Conservation (phyloP, 2,113 vertebrate genomes). For the Herpetotheres cachinnans region DNA sequence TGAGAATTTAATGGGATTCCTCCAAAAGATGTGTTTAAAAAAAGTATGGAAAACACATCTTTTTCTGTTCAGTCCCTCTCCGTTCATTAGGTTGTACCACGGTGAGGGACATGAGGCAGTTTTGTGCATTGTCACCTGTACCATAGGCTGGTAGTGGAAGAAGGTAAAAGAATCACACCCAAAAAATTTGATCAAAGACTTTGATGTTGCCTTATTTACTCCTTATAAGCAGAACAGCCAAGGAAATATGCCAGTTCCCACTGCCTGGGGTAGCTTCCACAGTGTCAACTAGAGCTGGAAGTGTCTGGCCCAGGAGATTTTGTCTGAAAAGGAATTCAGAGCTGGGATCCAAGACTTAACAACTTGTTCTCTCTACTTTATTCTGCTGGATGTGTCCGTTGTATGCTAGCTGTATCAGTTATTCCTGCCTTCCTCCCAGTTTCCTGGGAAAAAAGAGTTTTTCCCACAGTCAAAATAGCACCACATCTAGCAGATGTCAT, state of each 20-base stretch:
- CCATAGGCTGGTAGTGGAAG: neutral
- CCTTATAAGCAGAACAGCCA: neutral
- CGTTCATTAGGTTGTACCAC: neutral
- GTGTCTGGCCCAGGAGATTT: neutral
- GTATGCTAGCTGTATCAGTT: neutral
- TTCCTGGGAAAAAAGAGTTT: neutral
- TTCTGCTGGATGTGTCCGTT: neutral
- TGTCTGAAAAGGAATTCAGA: neutral
- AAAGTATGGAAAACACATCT: rapidly evolving
- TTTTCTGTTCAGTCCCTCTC: neutral
- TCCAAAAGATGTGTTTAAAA: neutral
- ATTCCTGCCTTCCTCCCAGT: neutral
- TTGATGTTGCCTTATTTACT: neutral
- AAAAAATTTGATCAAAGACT: neutral
- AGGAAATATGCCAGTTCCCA: neutral
- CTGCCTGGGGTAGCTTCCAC: neutral
- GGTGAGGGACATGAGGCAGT: neutral
- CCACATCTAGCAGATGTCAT: neutral
- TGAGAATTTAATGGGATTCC: neutral
- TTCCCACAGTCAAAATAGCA: neutral
- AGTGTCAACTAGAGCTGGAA: neutral
- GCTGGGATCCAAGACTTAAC: neutral
- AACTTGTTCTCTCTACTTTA: neutral
- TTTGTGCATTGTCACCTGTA: neutral
- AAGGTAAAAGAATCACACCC: neutral